Percentiles rank a stretch among this genome's conserved stretches.
Evolutionary conservation across 2,888 invertebrate genomes (phyloP).

Genomic region (Urechis unicinctus): DNA sequence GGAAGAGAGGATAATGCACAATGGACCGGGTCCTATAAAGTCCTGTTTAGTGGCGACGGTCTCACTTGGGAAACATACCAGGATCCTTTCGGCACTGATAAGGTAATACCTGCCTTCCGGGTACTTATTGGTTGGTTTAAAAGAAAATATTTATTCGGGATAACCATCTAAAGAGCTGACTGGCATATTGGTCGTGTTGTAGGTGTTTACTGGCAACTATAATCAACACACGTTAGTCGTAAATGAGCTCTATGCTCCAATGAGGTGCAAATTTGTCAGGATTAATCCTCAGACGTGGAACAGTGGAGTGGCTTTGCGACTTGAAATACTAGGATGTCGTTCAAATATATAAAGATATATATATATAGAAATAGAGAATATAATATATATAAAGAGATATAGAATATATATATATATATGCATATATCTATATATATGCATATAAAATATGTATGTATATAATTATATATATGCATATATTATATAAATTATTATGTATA

Average conservation of each 20-base stretch:
- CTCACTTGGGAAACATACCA: conserved; percentile 2
- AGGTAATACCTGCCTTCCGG: conserved; percentile 20
- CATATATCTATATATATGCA: too few species aligned
- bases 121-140: too few species aligned
- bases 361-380: too few species aligned
- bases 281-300: conserved; percentile 21
- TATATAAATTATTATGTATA: too few species aligned
- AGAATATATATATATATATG: neutral
- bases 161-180: too few species aligned
- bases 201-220: conserved; percentile 21
- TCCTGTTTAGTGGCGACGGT: neutral
- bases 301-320: conserved; percentile 21
- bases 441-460: neutral
- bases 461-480: too few species aligned
- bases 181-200: too few species aligned
- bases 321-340: conserved; percentile 32
- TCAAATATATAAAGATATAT: too few species aligned
- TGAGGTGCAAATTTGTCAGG: conserved; percentile 22
- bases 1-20: conserved; percentile 8
- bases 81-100: conserved; percentile 3
- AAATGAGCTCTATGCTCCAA: conserved; percentile 27
- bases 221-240: conserved; percentile 24
- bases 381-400: too few species aligned
- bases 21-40: conserved; percentile 2
- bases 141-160: too few species aligned